Evolutionary conservation across 2,113 vertebrate genomes (phyloP).

Genomic region (Paracanthobrama guichenoti): DNA sequence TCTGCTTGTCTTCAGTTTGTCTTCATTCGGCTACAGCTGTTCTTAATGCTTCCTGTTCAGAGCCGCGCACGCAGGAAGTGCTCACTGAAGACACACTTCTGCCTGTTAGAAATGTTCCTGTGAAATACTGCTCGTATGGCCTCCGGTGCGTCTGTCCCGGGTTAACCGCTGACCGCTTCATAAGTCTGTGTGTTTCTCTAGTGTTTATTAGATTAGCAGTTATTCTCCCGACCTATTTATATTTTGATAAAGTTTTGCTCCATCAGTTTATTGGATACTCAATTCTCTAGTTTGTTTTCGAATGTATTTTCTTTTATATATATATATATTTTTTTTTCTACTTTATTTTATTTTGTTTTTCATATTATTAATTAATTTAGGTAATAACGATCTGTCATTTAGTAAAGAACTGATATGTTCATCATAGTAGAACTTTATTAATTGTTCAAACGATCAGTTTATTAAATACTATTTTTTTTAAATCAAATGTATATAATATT

Average conservation of each 20-base stretch:
- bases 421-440: neutral
- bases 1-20: constrained; percentile 74
- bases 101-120: neutral
- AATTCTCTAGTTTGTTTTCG: no score
- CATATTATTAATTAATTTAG: neutral
- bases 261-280: no score
- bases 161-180: neutral
- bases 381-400: neutral
- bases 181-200: no score
- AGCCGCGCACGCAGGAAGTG: constrained; percentile 28
- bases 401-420: neutral
- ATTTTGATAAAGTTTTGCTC: no score
- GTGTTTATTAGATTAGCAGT: no score
- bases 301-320: no score
- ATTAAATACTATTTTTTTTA: no score
- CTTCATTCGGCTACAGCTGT: constrained; percentile 68
- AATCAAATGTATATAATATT: no score
- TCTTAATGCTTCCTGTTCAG: constrained; percentile 68
- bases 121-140: neutral
- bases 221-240: no score
- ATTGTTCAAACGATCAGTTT: neutral
- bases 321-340: no score
- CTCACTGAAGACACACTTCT: constrained; percentile 7
- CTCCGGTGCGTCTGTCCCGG: no score
- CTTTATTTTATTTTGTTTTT: neutral